Base-by-base conservation (phyloP, 53 echinoderm and acorn worm species). In the Actinopyga echinites region DNA sequence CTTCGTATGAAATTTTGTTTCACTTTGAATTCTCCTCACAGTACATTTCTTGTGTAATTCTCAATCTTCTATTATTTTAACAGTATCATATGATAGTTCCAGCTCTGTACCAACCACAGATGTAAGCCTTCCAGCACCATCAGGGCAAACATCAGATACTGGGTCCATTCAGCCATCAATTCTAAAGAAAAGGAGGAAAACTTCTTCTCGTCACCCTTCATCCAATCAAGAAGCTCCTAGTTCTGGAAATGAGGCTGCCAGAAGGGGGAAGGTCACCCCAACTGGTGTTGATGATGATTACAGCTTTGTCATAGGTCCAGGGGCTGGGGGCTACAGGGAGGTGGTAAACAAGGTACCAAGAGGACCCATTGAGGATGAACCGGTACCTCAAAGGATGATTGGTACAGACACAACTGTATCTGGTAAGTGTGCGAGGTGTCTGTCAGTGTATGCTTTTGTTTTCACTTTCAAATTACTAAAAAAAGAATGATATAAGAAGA, bases 31-130 rank as follows among this genome's bases (percentile, higher is more conserved):
- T 37, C 0, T 37, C 31, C 19, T 71, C 21, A 4, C 21, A 24
- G 4, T 68, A 6, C 23, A 17, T 65, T 12, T 65, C 10, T 24
- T 12, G 11, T 65, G 12, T 29, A 24, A 23, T 10, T 19, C 36
- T 22, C n/a, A n/a, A n/a, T n/a, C 30, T 30, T 38, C 24, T 55
- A 2, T 85, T 63, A 36, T 28, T 25, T 28, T 35, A 37, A 20
- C 28, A 97, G 97, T 88, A 40, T 88, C 97, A 1, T 97, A 93
- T 79, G 97, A 97, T 86, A 97, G 97, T 59, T 93, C 96, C 36
- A 90, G 97, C 75, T 97, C 97, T 37, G 58, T 97, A 75, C 97
- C 94, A 23, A 97, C 97, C 49, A 97, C 97, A 21, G 97, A 97
- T 58, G 75, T 89, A 44, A 97, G 97, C 37, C 49, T 93, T 40